Conservation (phyloP, 2,113 vertebrate genomes). For the Grallaria varia region DNA sequence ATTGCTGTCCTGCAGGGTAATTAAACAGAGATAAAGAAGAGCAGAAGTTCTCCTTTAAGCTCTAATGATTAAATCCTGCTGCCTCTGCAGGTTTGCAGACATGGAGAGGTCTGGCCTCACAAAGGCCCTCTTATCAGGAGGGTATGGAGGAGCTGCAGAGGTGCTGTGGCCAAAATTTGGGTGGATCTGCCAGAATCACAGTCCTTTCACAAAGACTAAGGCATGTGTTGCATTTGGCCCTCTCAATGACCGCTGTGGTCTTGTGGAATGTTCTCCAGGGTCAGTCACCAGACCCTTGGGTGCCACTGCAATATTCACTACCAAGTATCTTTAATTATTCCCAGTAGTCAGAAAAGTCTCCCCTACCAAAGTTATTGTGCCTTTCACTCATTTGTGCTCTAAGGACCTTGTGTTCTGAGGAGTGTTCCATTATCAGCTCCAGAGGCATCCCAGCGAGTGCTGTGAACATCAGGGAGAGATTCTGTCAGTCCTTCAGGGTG, state of each 20-base stretch:
- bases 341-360: background rate
- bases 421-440: background rate
- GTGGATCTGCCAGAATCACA: background rate
- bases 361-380: background rate
- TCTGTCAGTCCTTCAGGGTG: background rate
- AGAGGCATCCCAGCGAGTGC: background rate
- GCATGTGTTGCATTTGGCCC: background rate
- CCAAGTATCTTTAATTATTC: background rate
- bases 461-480: background rate
- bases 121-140: background rate
- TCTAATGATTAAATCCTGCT: background rate
- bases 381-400: background rate
- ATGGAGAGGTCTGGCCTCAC: background rate
- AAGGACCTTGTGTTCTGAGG: background rate
- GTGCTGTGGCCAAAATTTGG: background rate
- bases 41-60: background rate
- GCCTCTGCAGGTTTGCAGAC: background rate
- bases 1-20: background rate
- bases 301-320: rapidly evolving
- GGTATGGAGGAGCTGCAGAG: background rate
- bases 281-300: background rate
- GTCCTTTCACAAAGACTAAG: background rate
- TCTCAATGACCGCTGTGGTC: background rate
- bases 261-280: background rate
- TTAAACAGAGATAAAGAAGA: background rate